Evolutionary conservation across 2,113 vertebrate genomes (phyloP).

Genomic region (Semnornis frantzii): DNA sequence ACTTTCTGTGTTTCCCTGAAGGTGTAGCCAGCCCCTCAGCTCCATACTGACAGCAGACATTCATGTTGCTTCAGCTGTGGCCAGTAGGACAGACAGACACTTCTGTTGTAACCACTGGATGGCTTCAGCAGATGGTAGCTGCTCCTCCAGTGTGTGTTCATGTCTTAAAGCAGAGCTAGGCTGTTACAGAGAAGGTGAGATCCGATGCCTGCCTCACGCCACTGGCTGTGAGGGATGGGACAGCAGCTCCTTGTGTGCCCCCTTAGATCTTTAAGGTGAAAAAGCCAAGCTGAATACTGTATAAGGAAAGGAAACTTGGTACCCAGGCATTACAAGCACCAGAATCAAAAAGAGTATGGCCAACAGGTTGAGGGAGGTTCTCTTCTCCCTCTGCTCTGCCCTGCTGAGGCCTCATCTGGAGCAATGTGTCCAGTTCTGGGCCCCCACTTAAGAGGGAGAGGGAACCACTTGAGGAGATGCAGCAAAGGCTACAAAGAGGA

Average conservation of each 20-base stretch:
- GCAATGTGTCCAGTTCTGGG: too few species aligned
- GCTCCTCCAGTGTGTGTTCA: neutral
- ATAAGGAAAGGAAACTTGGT: neutral
- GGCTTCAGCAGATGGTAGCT: neutral
- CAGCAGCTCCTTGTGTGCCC: neutral
- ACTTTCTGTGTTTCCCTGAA: neutral
- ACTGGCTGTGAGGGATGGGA: neutral
- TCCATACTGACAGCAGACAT: neutral
- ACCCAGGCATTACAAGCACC: neutral
- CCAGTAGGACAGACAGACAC: neutral
- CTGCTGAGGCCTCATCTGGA: too few species aligned
- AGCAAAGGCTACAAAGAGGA: too few species aligned
- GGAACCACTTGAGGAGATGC: too few species aligned
- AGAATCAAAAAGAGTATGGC: neutral
- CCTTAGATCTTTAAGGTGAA: neutral
- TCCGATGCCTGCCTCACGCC: neutral
- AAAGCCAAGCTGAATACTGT: neutral
- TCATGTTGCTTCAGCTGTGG: neutral
- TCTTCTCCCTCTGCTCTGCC: too few species aligned
- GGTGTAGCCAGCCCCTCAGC: neutral
- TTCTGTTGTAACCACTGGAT: neutral
- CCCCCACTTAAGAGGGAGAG: too few species aligned
- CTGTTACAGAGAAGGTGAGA: neutral
- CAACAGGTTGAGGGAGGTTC: too few species aligned
- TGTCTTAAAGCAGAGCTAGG: neutral